These are phyloP conservation scores for Coranthus polyacanthus DNA, from an alignment of 2,797 vertebrate species.

Conservation along the genomic window DNA sequence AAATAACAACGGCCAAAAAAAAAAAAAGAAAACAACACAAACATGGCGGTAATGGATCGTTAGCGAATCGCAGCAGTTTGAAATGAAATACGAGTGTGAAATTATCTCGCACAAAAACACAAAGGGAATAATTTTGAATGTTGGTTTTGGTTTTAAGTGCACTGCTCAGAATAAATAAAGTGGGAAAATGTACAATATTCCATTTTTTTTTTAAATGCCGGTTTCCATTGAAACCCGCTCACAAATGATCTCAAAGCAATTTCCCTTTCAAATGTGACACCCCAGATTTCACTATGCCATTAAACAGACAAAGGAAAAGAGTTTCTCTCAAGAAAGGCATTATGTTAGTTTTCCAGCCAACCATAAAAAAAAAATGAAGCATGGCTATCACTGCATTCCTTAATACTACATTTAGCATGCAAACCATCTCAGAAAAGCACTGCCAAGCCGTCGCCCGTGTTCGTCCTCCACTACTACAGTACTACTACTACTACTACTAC, in stretches of 20 bases:
- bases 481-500: too few species aligned
- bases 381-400: neutral
- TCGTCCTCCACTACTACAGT: too few species aligned
- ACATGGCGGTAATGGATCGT: conserved; percentile 48
- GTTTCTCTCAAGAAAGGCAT: neutral
- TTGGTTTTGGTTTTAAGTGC: conserved; percentile 23
- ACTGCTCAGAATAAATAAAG: conserved; percentile 1
- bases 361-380: conserved; percentile 34
- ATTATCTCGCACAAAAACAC: too few species aligned
- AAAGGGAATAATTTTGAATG: too few species aligned
- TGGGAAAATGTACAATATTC: neutral
- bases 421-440: conserved; percentile 30
- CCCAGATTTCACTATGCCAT: conserved; percentile 7
- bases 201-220: too few species aligned
- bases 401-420: conserved; percentile 24
- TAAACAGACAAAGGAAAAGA: neutral
- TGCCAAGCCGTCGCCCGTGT: conserved; percentile 13
- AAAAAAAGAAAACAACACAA: conserved; percentile 17
- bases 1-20: too few species aligned
- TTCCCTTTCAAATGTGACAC: conserved; percentile 27
- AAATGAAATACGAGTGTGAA: conserved; percentile 64
- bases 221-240: conserved; percentile 7
- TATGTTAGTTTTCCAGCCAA: conserved; percentile 31
- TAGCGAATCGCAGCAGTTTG: conserved; percentile 33
- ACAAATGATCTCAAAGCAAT: conserved; percentile 9